Percentiles rank a stretch among this genome's conserved stretches.
Conservation (phyloP, 2,797 vertebrate genomes). For the Sebastes baramenuke region DNA sequence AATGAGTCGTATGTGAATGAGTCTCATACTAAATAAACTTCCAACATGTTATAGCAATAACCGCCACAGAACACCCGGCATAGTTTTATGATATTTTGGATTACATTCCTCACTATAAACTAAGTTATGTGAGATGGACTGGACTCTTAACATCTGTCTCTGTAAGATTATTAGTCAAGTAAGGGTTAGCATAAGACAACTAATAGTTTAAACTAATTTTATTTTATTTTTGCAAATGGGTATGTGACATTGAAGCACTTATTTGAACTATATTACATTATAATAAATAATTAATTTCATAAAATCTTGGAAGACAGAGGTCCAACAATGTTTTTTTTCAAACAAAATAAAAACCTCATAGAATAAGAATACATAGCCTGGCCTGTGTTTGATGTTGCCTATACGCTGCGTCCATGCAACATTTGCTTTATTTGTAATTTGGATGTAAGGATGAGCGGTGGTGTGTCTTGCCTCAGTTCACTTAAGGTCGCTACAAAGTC, state of each 20-base stretch:
- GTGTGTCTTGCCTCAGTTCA: conserved; percentile 2
- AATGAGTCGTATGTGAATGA: too few relatives aligned
- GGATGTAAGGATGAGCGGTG: not conserved
- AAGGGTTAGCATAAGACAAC: not conserved
- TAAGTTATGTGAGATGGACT: not conserved
- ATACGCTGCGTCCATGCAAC: not conserved
- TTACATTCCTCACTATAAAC: too few relatives aligned
- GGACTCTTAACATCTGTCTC: not conserved
- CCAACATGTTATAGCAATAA: too few relatives aligned
- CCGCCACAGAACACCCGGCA: accelerated
- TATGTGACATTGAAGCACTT: not conserved
- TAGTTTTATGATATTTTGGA: too few relatives aligned
- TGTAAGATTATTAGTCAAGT: not conserved
- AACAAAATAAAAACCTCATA: not conserved
- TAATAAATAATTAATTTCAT: not conserved
- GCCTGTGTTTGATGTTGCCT: not conserved
- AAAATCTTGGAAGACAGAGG: not conserved
- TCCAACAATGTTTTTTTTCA: not conserved
- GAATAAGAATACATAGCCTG: not conserved
- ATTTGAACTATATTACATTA: not conserved
- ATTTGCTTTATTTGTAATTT: not conserved
- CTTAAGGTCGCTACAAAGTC: conserved; percentile 24
- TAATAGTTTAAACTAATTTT: not conserved
- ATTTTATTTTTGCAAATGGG: not conserved
- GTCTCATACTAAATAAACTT: too few relatives aligned